Base-by-base conservation (phyloP, 2,113 vertebrate species). In the Pantherophis guttatus region DNA sequence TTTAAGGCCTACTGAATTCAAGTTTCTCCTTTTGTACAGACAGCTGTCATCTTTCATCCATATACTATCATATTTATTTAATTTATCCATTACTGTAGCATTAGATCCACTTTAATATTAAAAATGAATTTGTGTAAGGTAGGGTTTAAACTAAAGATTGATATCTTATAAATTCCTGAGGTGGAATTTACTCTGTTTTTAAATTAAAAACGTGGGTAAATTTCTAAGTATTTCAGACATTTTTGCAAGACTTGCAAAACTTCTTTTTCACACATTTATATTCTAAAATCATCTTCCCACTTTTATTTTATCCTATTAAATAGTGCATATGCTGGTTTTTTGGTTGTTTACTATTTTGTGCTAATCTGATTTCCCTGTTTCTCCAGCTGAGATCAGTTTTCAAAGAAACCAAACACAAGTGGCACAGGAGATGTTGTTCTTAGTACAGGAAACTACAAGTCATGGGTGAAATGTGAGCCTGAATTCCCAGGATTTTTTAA, bases 401-500 rank as follows among this genome's bases (percentile, higher is more conserved):
- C 94, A 97, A 95, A 92, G 93, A 96, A 95, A 95, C 90, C 70
- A 44, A 96, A 96, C 96, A 94, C 95, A 52, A 75, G 93, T 7
- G 96, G 95, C 95, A 96, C 96, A 95, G 87, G 0, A 88, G 26
- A 94, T 96, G 95, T 96, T 97, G 97, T 97, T 98, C 96, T 97
- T 97, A 97, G 97, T 87, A 53, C 81, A 86, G 59, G 55, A 93
- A 95, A 97, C 96, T 97, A 97, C 96, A 97, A 96, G 97, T 97
- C 97, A 96, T 95, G 97, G 92, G 96, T 96, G 97, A 96, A 96
- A 95, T 92, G 94, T 91, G 94, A 95, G 96, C 70, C 93, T 95
- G 3, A 26, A 97, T 98, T 98, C 98, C 97, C 98, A 98, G 97
- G 95, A 97, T 95, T 92, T 2, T 2, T 33, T 94, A 94, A 91